phyloP scores from a whole-genome alignment of 1,140 invertebrate genomes.

The Cotesia typhae region DNA sequence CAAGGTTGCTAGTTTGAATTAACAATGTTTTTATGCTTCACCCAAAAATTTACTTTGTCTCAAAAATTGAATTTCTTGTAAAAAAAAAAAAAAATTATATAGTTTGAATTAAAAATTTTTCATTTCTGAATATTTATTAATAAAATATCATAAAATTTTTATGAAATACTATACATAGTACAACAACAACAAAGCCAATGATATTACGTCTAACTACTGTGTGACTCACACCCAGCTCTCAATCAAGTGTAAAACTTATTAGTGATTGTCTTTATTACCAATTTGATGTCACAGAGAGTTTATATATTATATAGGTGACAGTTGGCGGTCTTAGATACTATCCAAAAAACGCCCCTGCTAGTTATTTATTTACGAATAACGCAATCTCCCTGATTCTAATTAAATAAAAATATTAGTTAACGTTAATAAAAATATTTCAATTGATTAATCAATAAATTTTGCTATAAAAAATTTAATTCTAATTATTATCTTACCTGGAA shows the following conservation, averaged over 20 bases:
- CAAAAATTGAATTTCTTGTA: no score
- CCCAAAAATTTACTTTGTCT: no score
- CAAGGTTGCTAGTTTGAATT: no score
- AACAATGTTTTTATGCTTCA: no score
- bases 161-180: no score
- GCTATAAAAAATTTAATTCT: constrained; percentile 8
- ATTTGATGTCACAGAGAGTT: constrained; percentile 46
- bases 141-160: no score
- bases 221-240: constrained; percentile 55
- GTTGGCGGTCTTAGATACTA: constrained; percentile 8
- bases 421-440: neutral
- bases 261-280: constrained; percentile 58
- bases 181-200: no score
- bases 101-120: no score
- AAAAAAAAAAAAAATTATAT: no score
- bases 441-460: constrained; percentile 1
- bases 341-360: neutral
- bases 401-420: no score
- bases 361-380: constrained; percentile 9
- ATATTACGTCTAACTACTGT: constrained; percentile 12
- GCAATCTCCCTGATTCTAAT: neutral
- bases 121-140: no score
- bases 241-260: constrained; percentile 61
- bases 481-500: constrained; percentile 15
- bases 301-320: constrained; percentile 50